Conservation (phyloP, 2,888 invertebrate species). For the Sisyra nigra region DNA sequence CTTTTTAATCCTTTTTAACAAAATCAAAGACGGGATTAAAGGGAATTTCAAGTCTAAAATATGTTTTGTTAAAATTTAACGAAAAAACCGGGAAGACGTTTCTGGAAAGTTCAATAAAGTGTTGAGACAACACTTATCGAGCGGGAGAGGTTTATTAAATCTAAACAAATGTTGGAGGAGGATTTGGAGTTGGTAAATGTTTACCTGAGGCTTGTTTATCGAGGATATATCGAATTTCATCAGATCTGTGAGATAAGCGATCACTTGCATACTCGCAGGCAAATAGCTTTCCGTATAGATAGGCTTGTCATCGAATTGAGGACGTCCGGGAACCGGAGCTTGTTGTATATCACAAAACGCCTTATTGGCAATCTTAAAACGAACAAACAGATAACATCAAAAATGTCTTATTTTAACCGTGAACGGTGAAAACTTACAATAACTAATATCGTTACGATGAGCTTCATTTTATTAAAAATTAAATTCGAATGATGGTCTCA, state of each 20-base stretch:
- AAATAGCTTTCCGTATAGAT: slow-evolving; percentile 42
- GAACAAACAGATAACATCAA: neutral
- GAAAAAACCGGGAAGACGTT: neutral
- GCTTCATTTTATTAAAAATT: too few relatives aligned
- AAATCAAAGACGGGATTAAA: too few relatives aligned
- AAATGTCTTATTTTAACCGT: neutral
- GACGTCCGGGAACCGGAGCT: slow-evolving; percentile 16
- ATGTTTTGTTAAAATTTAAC: too few relatives aligned
- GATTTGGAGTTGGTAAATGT: neutral
- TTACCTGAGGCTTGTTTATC: slow-evolving; percentile 12
- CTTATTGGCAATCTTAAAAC: neutral
- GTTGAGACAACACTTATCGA: too few relatives aligned
- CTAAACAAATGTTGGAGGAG: neutral
- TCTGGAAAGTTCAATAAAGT: too few relatives aligned
- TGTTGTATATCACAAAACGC: slow-evolving; percentile 7
- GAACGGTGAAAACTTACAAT: neutral
- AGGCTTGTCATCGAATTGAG: slow-evolving; percentile 29
- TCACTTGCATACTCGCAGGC: slow-evolving; percentile 51
- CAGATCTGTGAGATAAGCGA: slow-evolving; percentile 41
- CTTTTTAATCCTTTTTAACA: too few relatives aligned
- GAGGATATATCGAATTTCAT: slow-evolving; percentile 37
- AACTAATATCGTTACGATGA: too few relatives aligned
- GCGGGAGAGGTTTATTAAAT: too few relatives aligned
- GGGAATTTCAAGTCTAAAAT: too few relatives aligned
- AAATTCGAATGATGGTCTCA: too few relatives aligned